Evolutionary conservation across 2,113 vertebrate genomes (phyloP), one percentile per base, ranked within the genome.

Genomic region (Odocoileus virginianus): DNA sequence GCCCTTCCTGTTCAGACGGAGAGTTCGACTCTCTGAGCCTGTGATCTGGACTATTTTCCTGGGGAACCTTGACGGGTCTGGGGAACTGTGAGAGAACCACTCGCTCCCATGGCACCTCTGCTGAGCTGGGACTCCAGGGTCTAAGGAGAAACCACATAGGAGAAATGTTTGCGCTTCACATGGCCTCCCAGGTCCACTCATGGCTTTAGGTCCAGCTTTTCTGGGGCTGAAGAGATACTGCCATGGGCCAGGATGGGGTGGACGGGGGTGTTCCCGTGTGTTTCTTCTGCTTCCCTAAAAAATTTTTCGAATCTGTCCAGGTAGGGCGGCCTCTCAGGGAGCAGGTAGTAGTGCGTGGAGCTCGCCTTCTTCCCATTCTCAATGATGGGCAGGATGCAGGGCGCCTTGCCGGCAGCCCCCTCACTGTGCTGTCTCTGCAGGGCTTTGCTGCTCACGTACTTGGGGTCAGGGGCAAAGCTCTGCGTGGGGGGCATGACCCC

Each of bases 401-500:
- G 99, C 6, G 93, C 94, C 92, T 97, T 98, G 50, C 89, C 96
- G 40, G 98, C 97, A 12, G 99, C 99, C 5, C 99, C 99, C 92
- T 99, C 99, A 8, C 99, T 99, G 95, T 99, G 99, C 99, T 99
- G 99, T 98, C 99, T 99, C 79, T 99, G 99, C 85, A 99, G 99
- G 81, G 99, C 99, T 94, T 99, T 99, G 98, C 97, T 99, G 98
- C 99, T 99, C 87, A 99, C 99, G 0, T 99, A 99, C 33, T 99
- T 99, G 3, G 99, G 99, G 95, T 99, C 99, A 0, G 99, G 99
- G 87, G 99, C 99, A 98, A 99, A 99, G 97, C 99, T 99, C 99
- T 99, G 99, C 0, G 99, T 99, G 0, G 99, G 99, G 47, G 99
- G 99, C 99, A 99, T 99, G 93, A 99, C 99, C 95, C 99, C 99